A percentile compares a stretch with the other conserved stretches of the same genome.
phyloP scores from a whole-genome alignment of 2,113 vertebrate genomes.

The Nothobranchius furzeri region DNA sequence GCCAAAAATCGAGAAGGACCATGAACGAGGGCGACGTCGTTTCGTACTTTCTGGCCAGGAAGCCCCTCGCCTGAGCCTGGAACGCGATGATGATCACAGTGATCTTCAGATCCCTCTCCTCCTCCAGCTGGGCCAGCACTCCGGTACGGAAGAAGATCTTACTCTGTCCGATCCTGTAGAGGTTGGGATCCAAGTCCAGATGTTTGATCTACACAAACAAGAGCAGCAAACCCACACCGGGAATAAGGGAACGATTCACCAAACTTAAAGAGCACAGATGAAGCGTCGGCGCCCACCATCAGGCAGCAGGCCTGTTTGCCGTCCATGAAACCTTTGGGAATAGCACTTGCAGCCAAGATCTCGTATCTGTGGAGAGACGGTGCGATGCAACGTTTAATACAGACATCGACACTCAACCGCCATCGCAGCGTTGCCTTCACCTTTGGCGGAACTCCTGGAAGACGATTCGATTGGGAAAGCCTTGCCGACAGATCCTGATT shows the following conservation, averaged over 20 bases:
- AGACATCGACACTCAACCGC: background rate
- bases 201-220: constrained; percentile 85
- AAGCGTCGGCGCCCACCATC: constrained; percentile 82
- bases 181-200: constrained; percentile 94
- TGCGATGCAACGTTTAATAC: background rate
- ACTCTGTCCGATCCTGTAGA: constrained; percentile 95
- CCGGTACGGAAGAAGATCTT: constrained; percentile 98
- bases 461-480: constrained; percentile 96
- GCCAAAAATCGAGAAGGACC: no score
- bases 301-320: constrained; percentile 96
- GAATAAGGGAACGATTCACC: background rate
- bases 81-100: constrained; percentile 95
- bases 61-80: constrained; percentile 91
- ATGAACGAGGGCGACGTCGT: background rate
- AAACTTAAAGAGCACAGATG: fast-evolving
- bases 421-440: constrained; percentile 60
- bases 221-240: background rate
- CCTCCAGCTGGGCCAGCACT: constrained; percentile 94
- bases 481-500: constrained; percentile 96
- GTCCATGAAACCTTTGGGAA: constrained; percentile 99
- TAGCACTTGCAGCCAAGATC: constrained; percentile 91
- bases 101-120: constrained; percentile 95
- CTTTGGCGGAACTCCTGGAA: constrained; percentile 98
- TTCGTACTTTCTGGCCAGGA: constrained; percentile 92
- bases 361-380: constrained; percentile 83